Evolutionary conservation across 2,888 invertebrate genomes (phyloP), one percentile per base, ranked within the genome.

Genomic region (Anarsia innoxiella): DNA sequence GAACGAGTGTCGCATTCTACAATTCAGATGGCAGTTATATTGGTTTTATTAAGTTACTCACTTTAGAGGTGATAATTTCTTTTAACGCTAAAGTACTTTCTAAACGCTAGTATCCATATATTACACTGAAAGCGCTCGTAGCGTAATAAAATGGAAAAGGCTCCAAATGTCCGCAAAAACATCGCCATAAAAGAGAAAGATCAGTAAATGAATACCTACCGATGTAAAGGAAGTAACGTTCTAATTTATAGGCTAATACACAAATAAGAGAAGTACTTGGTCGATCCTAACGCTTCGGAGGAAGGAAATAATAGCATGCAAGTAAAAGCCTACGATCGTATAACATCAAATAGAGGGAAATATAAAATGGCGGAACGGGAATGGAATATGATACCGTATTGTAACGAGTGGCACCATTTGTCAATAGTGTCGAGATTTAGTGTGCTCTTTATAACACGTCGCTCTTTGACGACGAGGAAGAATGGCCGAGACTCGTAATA

Each of bases 341-440:
- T 42, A 47, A 51, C 53, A 55, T 61, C 57, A 56, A 59, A 58
- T 50, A 52, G 42, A 48, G 57, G 51, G 51, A 56, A 56, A 61
- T 60, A 70, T 67, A 67, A 69, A 73, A 72, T 62, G 49, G n/a
- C n/a, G n/a, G 42, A 59, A 62, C 49, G 59, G 56, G 46, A 58
- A 48, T 60, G 49, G 60, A 62, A 68, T 66, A 60, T 58, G 69
- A 69, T 66, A 66, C 56, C 57, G 57, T 52, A 67, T 69, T 74
- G 66, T 70, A 73, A 77, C 64, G 63, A 71, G 65, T 42, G 43
- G 42, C 52, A 58, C 64, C 66, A 71, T 77, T 77, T 75, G 70
- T 77, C 77, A 75, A 73, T 74, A 69, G 54, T 48, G 58, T 46
- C 45, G 54, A 64, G 64, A 70, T 75, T 72, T 69, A 69, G 66